Evolutionary conservation across 2,113 vertebrate genomes (phyloP), one percentile per base, ranked within the genome.

Genomic region (Cinclus mexicanus): DNA sequence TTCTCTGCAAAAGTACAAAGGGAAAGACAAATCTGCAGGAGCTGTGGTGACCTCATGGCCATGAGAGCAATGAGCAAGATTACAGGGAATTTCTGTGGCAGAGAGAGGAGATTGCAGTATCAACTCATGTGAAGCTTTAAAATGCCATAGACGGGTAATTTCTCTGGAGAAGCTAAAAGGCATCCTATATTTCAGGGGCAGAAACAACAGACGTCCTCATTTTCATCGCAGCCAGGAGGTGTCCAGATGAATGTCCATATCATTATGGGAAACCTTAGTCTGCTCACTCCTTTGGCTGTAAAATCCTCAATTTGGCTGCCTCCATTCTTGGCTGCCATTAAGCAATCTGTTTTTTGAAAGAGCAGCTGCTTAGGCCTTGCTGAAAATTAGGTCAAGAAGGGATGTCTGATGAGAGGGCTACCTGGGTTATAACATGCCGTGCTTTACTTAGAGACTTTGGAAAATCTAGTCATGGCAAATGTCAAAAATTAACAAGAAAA

Each of bases 351-450:
- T 70, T 85, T 88, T 41, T 80, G 55, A 88, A 87, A 85, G 77
- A 90, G 78, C 87, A 94, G 78, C 63, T 94, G 75, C 71, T 93
- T 61, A 80, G 75, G 46, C 67, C 87, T 91, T 69, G 67, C 67
- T 7, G 55, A 92, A 83, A 96, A 95, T 92, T 35, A 83, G 93
- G 93, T 95, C 93, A 96, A 87, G 80, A 94, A 89, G 42, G 47
- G 56, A 78, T 63, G 41, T 89, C 52, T 52, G 42, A 46, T 77
- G 55, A 63, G 68, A 82, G 26, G 71, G 64, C 33, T 92, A 59
- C 90, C 68, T 47, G 41, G 44, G 76, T 90, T 88, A 77, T 18
- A 60, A 60, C 28, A 31, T 12, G 64, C 71, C 37, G 59, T 46
- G 42, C 83, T 89, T 89, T 52, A 78, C 60, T 70, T 47, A 87